Evolutionary conservation across 2,113 vertebrate species (phyloP).

Genomic region (Odocoileus virginianus): DNA sequence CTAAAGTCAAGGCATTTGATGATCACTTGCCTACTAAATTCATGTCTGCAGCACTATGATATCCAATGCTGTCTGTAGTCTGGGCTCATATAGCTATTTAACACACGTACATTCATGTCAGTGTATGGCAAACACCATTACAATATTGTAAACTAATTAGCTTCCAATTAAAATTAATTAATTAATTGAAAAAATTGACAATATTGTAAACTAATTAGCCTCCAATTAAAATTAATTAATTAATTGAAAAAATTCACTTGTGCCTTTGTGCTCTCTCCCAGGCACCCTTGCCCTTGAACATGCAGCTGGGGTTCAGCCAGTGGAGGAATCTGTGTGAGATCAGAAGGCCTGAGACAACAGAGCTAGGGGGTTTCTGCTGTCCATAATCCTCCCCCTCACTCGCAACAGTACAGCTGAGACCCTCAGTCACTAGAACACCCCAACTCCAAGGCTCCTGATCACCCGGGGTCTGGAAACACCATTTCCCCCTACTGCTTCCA

Average conservation of each 20-base stretch:
- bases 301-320: background rate
- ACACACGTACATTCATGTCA: no score
- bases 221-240: no score
- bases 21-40: background rate
- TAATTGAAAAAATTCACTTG: no score
- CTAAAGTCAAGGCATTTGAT: background rate
- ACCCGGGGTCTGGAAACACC: background rate
- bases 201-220: no score
- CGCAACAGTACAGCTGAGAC: accelerated
- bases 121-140: no score
- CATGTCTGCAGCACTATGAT: background rate
- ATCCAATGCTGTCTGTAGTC: background rate
- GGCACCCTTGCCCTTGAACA: accelerated
- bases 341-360: background rate
- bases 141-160: no score
- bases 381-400: accelerated
- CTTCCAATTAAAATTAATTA: no score
- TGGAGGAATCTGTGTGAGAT: no score
- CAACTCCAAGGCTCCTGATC: background rate
- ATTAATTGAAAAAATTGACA: no score
- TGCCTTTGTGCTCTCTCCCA: no score
- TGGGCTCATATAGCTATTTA: background rate
- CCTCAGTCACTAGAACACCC: background rate
- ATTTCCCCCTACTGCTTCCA: background rate
- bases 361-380: background rate